Evolutionary conservation across 2,113 vertebrate species (phyloP), one percentile per base, ranked within the genome.

Genomic region (Oenanthe melanoleuca): DNA sequence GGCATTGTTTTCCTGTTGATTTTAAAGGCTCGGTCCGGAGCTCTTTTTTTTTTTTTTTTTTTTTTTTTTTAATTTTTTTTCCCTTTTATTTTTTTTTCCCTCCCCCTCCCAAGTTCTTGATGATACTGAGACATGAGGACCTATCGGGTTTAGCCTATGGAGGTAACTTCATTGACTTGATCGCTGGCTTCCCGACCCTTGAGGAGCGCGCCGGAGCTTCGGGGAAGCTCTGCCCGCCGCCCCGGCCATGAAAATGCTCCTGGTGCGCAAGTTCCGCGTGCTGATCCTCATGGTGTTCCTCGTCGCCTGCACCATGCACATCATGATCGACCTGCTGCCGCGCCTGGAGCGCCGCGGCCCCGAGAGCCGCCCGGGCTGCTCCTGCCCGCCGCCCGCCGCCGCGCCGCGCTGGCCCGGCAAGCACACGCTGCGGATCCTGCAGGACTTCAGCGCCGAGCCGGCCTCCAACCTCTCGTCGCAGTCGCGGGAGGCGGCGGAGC

Each of bases 301-400:
- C 45, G 95, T 99, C 53, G 99, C 99, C 14, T 99, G 99, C 97
- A 99, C 99, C 25, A 98, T 99, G 98, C 99, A 99, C 97, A 99
- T 99, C 63, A 98, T 98, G 98, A 98, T 99, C 59, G 99, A 99
- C 97, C 96, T 99, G 96, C 95, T 99, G 85, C 99, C 99, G 8
- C 98, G 98, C 96, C 98, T 99, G 98, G 99, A 99, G 97, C 93
- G 97, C 64, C 98, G 98, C 9, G 96, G 98, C 11, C 72, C 92
- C 87, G 57, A 81, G 44, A 96, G 97, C 77, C 88, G 91, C 22
- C 71, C 86, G 42, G 96, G 96, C 45, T 99, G 60, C 60, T 63
- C 60, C 26, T 63, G 60, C 60, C 60, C 60, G 4, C 60, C 60
- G 37, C 60, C 60, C 60, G 60, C 37, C 37, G 95, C 97, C 16